phyloP scores from a whole-genome alignment of 2,888 invertebrate species.

The Idaea straminata region DNA sequence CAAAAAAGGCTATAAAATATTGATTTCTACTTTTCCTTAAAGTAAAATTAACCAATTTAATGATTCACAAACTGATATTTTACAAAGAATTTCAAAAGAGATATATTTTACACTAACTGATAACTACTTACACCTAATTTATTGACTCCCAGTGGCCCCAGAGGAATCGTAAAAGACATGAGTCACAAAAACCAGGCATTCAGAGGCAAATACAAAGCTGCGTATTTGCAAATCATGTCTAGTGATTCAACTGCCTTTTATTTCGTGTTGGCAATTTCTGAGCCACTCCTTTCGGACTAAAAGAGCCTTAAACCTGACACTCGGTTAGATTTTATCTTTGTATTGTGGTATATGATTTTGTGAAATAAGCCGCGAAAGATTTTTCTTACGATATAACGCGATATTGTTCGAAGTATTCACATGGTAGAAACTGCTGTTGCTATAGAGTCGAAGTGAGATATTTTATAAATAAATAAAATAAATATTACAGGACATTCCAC shows the following conservation, averaged over 20 bases:
- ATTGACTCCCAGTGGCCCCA: constrained; percentile 20
- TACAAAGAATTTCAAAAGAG: constrained; percentile 8
- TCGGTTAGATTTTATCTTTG: constrained; percentile 49
- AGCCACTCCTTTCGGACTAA: constrained; percentile 49
- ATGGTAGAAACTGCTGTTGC: not conserved
- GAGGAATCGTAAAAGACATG: constrained; percentile 32
- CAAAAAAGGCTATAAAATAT: not conserved
- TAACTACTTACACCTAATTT: constrained; percentile 18
- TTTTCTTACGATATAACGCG: constrained; percentile 16
- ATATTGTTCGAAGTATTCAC: not conserved
- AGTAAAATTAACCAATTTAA: not conserved
- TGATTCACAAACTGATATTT: constrained; percentile 8
- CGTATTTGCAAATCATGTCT: constrained; percentile 62
- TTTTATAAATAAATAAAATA: too few relatives aligned
- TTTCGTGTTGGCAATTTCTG: constrained; percentile 43
- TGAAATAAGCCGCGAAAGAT: constrained; percentile 30
- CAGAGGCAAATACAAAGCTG: constrained; percentile 53
- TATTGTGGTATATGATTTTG: constrained; percentile 38
- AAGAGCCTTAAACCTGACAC: constrained; percentile 43
- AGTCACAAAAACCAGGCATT: constrained; percentile 58
- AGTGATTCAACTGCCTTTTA: constrained; percentile 59
- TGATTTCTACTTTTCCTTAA: not conserved
- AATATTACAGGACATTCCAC: too few relatives aligned
- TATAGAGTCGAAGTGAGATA: not conserved
- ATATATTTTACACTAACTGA: constrained; percentile 17